Conservation (phyloP, 1,140 invertebrate genomes). For the Drosophila parvula region DNA sequence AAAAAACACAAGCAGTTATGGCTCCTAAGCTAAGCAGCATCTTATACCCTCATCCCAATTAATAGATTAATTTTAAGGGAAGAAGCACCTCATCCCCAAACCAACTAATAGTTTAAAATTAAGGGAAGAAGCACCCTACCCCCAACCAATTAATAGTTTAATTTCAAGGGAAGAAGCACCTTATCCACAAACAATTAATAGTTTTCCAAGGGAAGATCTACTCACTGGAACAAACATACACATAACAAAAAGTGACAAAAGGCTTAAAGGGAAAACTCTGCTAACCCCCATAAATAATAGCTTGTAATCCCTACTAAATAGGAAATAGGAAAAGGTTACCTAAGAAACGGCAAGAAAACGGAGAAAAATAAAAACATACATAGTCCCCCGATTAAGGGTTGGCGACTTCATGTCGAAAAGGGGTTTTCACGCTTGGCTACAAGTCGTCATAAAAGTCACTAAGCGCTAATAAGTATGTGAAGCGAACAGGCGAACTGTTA, state of each 20-base stretch:
- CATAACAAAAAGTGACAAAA: neutral
- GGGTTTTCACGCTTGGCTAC: conserved; percentile 26
- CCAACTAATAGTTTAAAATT: conserved; percentile 1
- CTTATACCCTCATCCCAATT: no score
- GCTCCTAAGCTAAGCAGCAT: no score
- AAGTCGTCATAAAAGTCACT: conserved; percentile 33
- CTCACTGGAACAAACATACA: neutral
- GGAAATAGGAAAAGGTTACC: conserved; percentile 9
- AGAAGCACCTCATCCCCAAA: neutral
- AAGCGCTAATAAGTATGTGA: conserved; percentile 15
- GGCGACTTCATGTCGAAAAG: conserved; percentile 10
- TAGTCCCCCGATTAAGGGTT: conserved; percentile 3
- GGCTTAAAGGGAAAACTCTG: neutral
- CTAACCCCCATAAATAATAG: conserved; percentile 16
- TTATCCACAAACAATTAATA: neutral
- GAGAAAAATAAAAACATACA: conserved; percentile 1
- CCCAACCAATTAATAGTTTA: no score
- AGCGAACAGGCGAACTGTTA: neutral
- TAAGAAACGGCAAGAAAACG: conserved; percentile 18
- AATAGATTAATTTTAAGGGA: neutral
- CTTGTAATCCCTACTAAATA: conserved; percentile 23
- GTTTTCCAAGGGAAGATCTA: neutral
- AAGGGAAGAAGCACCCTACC: no score
- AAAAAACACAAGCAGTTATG: no score
- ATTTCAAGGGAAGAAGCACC: neutral